Percentiles rank a stretch among this genome's conserved stretches.
Conservation (phyloP, 2,888 invertebrate genomes). For the Gryllus longicercus region DNA sequence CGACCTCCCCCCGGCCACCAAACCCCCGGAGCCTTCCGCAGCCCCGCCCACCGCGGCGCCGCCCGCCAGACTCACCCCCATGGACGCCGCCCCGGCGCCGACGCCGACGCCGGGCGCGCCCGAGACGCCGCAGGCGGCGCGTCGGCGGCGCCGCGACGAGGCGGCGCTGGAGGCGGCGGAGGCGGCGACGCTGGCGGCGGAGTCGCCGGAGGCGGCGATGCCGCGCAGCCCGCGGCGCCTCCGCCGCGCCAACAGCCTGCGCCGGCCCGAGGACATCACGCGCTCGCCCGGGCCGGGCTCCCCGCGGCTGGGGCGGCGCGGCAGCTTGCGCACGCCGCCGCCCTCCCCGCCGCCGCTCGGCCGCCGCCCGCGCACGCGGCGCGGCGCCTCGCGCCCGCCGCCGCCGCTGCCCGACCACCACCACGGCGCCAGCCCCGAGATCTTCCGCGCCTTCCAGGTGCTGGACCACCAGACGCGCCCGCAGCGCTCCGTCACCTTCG, state of each 20-base stretch:
- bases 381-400: neutral
- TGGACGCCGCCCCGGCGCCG: neutral
- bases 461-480: neutral
- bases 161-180: neutral
- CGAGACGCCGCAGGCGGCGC: neutral
- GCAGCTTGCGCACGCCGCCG: neutral
- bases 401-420: neutral
- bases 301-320: neutral
- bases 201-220: neutral
- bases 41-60: neutral
- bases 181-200: neutral
- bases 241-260: neutral
- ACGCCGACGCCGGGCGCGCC: neutral
- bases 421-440: neutral
- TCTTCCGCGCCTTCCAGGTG: constrained; percentile 8
- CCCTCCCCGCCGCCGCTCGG: neutral
- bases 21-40: neutral
- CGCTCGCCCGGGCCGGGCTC: neutral
- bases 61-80: neutral
- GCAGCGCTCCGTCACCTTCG: neutral
- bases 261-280: neutral
- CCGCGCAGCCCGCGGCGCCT: neutral
- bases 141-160: neutral
- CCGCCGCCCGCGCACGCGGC: neutral
- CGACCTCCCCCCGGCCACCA: neutral